These are phyloP conservation scores for Paraescarpia echinospica DNA, from an alignment of 1,140 invertebrate species.

Conservation along the genomic window DNA sequence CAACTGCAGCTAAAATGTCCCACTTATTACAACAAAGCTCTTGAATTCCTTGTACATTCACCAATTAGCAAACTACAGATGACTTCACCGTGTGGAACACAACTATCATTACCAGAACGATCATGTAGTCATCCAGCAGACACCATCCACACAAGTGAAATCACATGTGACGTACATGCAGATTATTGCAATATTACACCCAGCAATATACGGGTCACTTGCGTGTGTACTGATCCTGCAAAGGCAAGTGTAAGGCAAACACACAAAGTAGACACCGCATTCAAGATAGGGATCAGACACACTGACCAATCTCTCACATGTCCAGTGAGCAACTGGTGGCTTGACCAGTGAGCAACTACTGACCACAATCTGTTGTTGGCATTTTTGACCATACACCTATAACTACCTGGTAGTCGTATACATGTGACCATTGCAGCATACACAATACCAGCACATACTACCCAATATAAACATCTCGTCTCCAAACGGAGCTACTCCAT, in stretches of 20 bases:
- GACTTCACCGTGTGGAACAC: no score
- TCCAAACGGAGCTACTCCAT: conserved; percentile 69
- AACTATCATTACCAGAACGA: not conserved
- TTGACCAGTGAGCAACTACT: not conserved
- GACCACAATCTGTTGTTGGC: not conserved
- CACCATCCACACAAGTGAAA: not conserved
- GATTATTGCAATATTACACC: not conserved
- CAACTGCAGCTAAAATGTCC: not conserved
- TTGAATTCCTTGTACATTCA: not conserved
- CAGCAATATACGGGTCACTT: not conserved
- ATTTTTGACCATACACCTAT: not conserved
- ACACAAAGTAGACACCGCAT: not conserved
- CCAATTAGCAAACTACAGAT: not conserved
- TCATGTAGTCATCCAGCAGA: not conserved
- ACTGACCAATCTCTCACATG: not conserved
- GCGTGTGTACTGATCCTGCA: not conserved
- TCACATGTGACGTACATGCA: not conserved
- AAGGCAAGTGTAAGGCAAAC: not conserved
- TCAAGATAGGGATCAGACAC: not conserved
- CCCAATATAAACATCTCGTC: no score
- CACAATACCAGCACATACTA: no score
- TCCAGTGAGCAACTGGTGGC: not conserved
- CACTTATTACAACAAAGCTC: not conserved
- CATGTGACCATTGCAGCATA: no score
- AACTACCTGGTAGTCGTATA: not conserved